Percentiles rank a stretch among this genome's conserved stretches.
Evolutionary conservation across 2,888 invertebrate genomes (phyloP).

Genomic region (Platypus cylindrus): DNA sequence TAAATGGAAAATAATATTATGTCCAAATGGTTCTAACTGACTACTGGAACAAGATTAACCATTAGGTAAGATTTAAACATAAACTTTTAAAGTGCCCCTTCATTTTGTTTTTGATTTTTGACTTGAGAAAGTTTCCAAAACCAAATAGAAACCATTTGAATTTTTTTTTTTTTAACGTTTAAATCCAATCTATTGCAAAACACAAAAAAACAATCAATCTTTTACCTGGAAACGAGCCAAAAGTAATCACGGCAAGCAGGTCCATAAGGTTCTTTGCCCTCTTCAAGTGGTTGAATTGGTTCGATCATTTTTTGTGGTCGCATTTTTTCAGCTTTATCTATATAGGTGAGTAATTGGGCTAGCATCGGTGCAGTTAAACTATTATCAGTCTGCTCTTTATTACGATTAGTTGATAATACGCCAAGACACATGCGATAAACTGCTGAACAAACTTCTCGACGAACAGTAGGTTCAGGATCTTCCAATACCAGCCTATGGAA

Average conservation of each 20-base stretch:
- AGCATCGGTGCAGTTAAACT: constrained; percentile 65
- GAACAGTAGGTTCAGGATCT: constrained; percentile 83
- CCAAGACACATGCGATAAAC: constrained; percentile 80
- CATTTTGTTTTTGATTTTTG: too few species aligned
- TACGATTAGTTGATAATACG: constrained; percentile 37
- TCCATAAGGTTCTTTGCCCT: constrained; percentile 89
- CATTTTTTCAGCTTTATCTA: constrained; percentile 79
- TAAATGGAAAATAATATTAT: constrained; percentile 18
- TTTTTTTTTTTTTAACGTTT: too few species aligned
- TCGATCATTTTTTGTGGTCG: constrained; percentile 47
- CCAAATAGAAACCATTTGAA: too few species aligned
- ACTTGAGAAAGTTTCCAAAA: too few species aligned
- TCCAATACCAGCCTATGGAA: constrained; percentile 47
- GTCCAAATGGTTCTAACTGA: background rate
- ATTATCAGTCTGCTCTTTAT: constrained; percentile 39
- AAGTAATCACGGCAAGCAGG: constrained; percentile 92
- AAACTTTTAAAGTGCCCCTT: too few species aligned
- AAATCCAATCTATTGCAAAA: too few species aligned
- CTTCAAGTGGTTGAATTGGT: constrained; percentile 42
- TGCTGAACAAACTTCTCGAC: constrained; percentile 84
- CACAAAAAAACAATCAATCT: too few species aligned
- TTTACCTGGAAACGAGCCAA: constrained; percentile 61
- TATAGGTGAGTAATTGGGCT: constrained; percentile 65
- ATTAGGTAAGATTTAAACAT: too few species aligned
- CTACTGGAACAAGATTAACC: too few species aligned